These are phyloP conservation scores for Elephas maximus DNA, from an alignment of 2,113 vertebrate species.

Conservation along the genomic window DNA sequence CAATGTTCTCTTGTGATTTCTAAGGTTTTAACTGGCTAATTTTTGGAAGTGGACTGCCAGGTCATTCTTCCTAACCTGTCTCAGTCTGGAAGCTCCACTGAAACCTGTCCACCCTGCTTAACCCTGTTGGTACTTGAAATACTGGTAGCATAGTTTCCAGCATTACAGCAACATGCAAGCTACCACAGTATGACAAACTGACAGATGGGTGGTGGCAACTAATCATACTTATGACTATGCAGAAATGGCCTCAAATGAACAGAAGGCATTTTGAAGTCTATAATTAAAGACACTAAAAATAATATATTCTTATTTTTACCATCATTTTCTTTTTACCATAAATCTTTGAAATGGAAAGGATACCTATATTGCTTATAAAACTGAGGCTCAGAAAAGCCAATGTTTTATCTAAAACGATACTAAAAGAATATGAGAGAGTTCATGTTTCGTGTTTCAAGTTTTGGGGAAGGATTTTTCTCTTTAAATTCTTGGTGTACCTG, in stretches of 20 bases:
- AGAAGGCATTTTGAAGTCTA: neutral
- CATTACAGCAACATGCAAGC: neutral
- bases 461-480: constrained; percentile 18
- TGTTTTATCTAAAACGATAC: constrained; percentile 26
- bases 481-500: constrained; percentile 20
- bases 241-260: neutral
- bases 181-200: neutral
- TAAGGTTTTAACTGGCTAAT: neutral
- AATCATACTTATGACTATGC: neutral
- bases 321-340: neutral
- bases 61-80: neutral
- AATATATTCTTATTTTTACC: constrained; percentile 4
- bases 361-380: neutral
- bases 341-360: constrained; percentile 15
- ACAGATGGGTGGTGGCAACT: neutral
- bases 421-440: neutral
- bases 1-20: neutral
- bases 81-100: neutral
- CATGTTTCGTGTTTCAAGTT: neutral
- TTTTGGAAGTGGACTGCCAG: neutral
- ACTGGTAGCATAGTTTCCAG: too few relatives aligned
- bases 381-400: neutral
- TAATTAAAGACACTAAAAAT: constrained; percentile 6
- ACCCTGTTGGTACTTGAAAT: too few relatives aligned
- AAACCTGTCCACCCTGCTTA: neutral